Conservation (phyloP, 1,140 invertebrate genomes). For the Danaus plexippus region DNA sequence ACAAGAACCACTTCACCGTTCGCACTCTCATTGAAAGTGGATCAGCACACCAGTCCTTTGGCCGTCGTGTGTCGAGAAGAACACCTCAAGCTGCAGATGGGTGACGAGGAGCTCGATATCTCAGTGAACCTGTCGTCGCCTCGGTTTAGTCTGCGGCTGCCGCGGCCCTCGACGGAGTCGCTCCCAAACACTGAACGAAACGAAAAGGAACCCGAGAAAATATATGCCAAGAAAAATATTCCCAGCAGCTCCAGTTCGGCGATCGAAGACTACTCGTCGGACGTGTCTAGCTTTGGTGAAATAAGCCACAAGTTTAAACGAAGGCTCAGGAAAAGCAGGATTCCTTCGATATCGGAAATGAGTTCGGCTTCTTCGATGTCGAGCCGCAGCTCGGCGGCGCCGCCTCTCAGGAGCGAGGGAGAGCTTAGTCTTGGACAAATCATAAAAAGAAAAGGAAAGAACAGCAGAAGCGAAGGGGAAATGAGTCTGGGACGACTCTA, state of each 20-base stretch:
- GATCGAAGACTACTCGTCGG: conserved; percentile 50
- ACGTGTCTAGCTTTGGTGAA: conserved; percentile 63
- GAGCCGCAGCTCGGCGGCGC: conserved; percentile 30
- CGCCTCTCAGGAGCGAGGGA: conserved; percentile 51
- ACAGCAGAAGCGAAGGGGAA: conserved; percentile 61
- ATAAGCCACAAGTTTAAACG: conserved; percentile 41
- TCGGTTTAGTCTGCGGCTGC: conserved; percentile 57
- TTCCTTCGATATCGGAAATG: conserved; percentile 43
- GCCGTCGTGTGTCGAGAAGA: conserved; percentile 27
- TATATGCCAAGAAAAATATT: conserved; percentile 19
- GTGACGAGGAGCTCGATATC: conserved; percentile 42
- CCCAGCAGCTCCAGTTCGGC: conserved; percentile 44
- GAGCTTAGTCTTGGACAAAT: conserved; percentile 46
- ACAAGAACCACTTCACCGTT: conserved; percentile 63
- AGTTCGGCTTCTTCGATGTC: conserved; percentile 37
- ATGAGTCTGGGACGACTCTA: conserved; percentile 35
- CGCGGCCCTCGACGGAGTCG: conserved; percentile 43
- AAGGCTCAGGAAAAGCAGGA: conserved; percentile 26
- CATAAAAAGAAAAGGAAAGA: conserved; percentile 26
- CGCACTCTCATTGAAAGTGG: conserved; percentile 30
- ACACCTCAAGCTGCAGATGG: conserved; percentile 28
- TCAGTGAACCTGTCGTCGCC: conserved; percentile 64
- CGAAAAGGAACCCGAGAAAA: conserved; percentile 16
- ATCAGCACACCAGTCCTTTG: conserved; percentile 60
- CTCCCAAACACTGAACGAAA: conserved; percentile 35